A percentile compares a stretch with the other conserved stretches of the same genome.
phyloP scores from a whole-genome alignment of 1,140 invertebrate species.

The Cherax quadricarinatus region DNA sequence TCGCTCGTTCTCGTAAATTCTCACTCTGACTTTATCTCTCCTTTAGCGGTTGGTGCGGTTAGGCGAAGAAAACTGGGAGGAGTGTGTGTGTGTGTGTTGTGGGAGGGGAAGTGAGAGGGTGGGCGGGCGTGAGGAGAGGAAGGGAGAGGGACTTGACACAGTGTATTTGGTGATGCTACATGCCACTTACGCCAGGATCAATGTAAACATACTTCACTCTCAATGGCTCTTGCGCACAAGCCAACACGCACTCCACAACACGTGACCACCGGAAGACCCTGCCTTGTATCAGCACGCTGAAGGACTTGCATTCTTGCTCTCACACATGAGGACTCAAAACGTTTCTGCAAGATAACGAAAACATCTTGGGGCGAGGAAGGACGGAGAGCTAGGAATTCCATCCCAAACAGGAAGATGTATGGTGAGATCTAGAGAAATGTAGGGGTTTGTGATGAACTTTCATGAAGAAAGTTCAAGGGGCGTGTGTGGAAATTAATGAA shows the following conservation, averaged over 20 bases:
- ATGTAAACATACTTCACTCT: constrained; percentile 11
- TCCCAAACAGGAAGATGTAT: too few species aligned
- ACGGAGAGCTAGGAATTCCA: too few species aligned
- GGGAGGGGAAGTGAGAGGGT: neutral
- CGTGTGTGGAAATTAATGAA: too few species aligned
- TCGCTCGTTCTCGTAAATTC: constrained; percentile 33
- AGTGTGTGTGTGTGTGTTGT: neutral
- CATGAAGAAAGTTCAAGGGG: too few species aligned
- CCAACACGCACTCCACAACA: neutral
- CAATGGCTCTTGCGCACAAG: neutral
- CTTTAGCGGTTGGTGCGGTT: neutral
- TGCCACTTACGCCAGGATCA: constrained; percentile 52
- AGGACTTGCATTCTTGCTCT: too few species aligned
- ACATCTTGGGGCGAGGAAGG: neutral
- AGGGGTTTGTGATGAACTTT: too few species aligned
- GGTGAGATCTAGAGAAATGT: too few species aligned
- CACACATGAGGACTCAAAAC: too few species aligned
- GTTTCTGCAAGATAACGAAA: neutral
- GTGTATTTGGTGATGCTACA: constrained; percentile 59
- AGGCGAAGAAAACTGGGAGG: constrained; percentile 7
- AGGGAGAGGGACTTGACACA: constrained; percentile 30
- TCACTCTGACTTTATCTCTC: neutral
- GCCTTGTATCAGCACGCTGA: too few species aligned
- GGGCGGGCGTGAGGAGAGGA: neutral
- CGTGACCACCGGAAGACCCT: neutral